Evolutionary conservation across 2,113 vertebrate genomes (phyloP).

Genomic region (Notarius quadriscutis): DNA sequence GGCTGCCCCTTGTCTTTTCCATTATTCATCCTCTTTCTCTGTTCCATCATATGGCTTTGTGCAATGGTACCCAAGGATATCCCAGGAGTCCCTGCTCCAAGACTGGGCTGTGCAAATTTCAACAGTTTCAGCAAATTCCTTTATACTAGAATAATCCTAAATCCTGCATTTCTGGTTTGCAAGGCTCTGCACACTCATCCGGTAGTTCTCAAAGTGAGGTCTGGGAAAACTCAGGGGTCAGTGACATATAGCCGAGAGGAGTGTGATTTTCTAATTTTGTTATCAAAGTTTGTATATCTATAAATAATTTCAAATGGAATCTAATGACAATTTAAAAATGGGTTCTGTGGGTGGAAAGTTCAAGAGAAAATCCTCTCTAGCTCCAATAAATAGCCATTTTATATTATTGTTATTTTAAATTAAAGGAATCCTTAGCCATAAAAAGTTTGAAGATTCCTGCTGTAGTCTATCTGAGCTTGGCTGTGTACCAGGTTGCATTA

Average conservation of each 20-base stretch:
- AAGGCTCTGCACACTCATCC: constrained; percentile 20
- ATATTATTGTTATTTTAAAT: neutral
- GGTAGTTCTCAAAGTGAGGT: constrained; percentile 6
- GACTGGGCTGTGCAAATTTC: constrained; percentile 19
- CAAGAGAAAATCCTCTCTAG: neutral
- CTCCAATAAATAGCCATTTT: neutral
- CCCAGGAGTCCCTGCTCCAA: constrained; percentile 49
- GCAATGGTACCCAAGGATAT: constrained; percentile 42
- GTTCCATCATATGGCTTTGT: constrained; percentile 52
- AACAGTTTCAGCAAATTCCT: constrained; percentile 32
- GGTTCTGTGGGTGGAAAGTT: neutral
- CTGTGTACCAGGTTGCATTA: constrained; percentile 27
- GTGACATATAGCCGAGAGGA: neutral
- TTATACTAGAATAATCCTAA: constrained; percentile 25
- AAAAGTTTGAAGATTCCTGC: neutral
- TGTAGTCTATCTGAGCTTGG: constrained; percentile 39
- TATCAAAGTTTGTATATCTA: neutral
- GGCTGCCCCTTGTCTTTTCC: constrained; percentile 38
- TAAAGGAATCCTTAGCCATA: neutral
- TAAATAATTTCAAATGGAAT: neutral
- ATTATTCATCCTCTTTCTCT: constrained; percentile 56
- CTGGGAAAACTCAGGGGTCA: neutral
- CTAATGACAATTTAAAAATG: neutral
- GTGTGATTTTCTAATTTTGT: neutral
- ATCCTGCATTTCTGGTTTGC: constrained; percentile 15